Evolutionary conservation across 2,797 vertebrate genomes (phyloP), one percentile per base, ranked within the genome.

Genomic region (Sus cebifrons): DNA sequence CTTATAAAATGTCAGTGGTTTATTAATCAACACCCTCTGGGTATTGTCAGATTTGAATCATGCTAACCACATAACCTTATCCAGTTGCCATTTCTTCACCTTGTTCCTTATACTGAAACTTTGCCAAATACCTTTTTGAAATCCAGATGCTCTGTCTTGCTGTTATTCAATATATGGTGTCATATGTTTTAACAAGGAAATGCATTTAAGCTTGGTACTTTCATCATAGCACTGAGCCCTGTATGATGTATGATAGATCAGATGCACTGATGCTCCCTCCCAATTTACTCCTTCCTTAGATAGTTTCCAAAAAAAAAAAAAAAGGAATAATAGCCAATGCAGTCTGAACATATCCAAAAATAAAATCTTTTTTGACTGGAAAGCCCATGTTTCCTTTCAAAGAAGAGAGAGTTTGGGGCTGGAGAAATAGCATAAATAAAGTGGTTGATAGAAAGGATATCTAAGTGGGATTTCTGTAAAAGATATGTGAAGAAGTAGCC

Each of bases 121-220:
- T 91, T 74, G 77, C 94, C 95, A 96, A 94, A 74, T 89, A 71
- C 17, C 49, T 87, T 89, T 93, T 70, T 86, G 75, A 95, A 97
- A 89, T 71, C 74, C 86, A 89, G 29, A 94, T 71, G 65, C n/a
- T 58, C 70, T 84, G 17, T 83, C 81, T 86, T 95, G 60, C 78
- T 96, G 32, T 92, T 95, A 95, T 86, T 86, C 71, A 87, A 70
- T 74, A 73, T 52, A 91, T 89, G 79, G 36, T 77, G 75, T 96
- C 86, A 93, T 84, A 56, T 94, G 62, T 94, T 93, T 96, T 93
- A 82, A 93, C 81, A 97, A 96, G 89, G 78, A 97, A 96, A 96
- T 89, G 91, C 70, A 14, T 75, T 78, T 94, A 84, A 56, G 64
- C 81, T 81, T 44, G 21, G 79, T 87, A 44, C 65, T n/a, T n/a